Conservation (phyloP, 2,888 invertebrate genomes). For the Parapristionchus giblindavisi region DNA sequence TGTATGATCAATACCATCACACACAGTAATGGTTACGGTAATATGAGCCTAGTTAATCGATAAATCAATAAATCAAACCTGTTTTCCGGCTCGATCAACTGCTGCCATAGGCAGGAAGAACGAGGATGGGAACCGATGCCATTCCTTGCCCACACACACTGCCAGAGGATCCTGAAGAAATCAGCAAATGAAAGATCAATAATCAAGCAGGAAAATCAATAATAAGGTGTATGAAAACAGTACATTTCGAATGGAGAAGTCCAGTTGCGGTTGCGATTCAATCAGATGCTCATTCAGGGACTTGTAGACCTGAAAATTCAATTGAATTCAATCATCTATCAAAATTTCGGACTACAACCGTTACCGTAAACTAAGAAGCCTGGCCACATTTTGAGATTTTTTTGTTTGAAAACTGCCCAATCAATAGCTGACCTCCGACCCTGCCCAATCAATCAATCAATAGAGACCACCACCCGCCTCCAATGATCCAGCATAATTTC, state of each 20-base stretch:
- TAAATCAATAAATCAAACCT: slow-evolving; percentile 21
- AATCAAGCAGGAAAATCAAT: neutral
- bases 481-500: slow-evolving; percentile 86
- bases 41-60: too few relatives aligned
- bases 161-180: slow-evolving; percentile 71
- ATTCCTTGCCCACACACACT: slow-evolving; percentile 95
- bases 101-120: slow-evolving; percentile 83
- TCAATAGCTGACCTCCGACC: too few relatives aligned
- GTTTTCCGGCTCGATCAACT: slow-evolving; percentile 34
- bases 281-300: slow-evolving; percentile 40
- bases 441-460: too few relatives aligned
- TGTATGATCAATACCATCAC: too few relatives aligned
- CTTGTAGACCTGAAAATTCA: slow-evolving; percentile 45
- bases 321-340: too few relatives aligned
- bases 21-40: too few relatives aligned
- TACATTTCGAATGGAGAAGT: slow-evolving; percentile 43
- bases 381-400: too few relatives aligned
- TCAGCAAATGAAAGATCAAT: neutral
- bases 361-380: too few relatives aligned
- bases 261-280: slow-evolving; percentile 30
- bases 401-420: too few relatives aligned
- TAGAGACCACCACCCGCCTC: slow-evolving; percentile 73
- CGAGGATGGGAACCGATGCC: slow-evolving; percentile 93
- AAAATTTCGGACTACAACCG: too few relatives aligned
- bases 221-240: too few relatives aligned